Conservation (phyloP, 1,140 invertebrate species). For the Macrobrachium rosenbergii region DNA sequence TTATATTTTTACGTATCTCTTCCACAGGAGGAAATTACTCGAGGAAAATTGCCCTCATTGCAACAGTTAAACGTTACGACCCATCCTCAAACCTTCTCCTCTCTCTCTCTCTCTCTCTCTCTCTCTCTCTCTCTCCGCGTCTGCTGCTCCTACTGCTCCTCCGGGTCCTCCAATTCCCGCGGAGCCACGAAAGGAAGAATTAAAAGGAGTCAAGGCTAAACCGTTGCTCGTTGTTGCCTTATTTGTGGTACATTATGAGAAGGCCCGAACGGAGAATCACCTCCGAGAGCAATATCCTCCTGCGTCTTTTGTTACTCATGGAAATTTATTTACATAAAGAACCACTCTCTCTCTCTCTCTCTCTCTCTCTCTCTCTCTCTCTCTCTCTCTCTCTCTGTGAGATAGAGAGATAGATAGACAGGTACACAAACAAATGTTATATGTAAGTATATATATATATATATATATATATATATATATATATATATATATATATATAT, state of each 20-base stretch:
- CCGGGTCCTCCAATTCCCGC: neutral
- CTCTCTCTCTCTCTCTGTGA: neutral
- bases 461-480: conserved; percentile 22
- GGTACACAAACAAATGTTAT: neutral
- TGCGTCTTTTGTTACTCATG: neutral
- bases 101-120: neutral
- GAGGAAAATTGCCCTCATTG: neutral
- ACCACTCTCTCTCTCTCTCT: neutral
- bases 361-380: neutral
- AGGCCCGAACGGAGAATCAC: no score
- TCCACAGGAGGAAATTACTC: neutral
- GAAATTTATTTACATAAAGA: no score
- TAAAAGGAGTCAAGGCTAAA: neutral
- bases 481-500: conserved; percentile 24
- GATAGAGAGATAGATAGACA: neutral
- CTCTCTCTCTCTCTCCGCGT: neutral
- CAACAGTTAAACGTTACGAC: neutral
- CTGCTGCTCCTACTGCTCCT: neutral
- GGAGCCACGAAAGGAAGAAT: neutral
- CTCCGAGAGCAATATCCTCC: neutral
- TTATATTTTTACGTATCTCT: no score
- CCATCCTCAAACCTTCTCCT: neutral
- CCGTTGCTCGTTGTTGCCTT: no score
- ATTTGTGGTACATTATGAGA: no score
- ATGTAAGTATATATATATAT: neutral